Evolutionary conservation across 2,797 vertebrate genomes (phyloP), one percentile per base, ranked within the genome.

Genomic region (Serranus cabrilla): DNA sequence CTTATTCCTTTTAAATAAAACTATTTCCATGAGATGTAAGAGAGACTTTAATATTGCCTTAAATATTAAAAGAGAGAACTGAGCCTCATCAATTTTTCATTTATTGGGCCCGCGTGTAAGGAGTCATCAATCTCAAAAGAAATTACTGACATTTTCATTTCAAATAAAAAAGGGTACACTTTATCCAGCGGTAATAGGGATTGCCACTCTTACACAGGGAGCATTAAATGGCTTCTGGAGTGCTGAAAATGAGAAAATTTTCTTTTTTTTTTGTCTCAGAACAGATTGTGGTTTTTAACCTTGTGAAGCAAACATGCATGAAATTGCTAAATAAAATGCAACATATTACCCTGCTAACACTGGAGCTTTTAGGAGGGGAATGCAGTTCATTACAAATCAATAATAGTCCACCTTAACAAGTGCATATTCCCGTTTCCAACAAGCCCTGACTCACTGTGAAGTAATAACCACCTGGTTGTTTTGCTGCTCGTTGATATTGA

Each of bases 101-200:
- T 96, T 96, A 96, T 95, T 95, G 95, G 95, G 92, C 94, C 94
- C 89, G 93, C 82, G 90, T 94, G 95, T 92, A 94, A 94, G 94
- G 92, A 94, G 92, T 94, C 95, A 95, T 96, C 94, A 94, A 96
- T 96, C 95, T 95, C 91, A 83, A 89, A 93, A 95, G 93, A 96
- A 96, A 96, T 96, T 95, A 96, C 95, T 95, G 95, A 95, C 95
- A 95, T 95, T 96, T 96, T 95, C 94, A 95, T 95, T 96, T 96
- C 93, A 95, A 95, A 95, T 95, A 95, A 95, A 96, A 96, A 95
- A 95, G 94, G 94, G 94, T 95, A 94, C 95, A 96, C 95, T 96
- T 96, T 95, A 96, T 95, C 94, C 93, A 94, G 94, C 87, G 86
- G 92, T 95, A 94, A 95, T 94, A 94, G 91, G 93, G 94, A 96